Conservation (phyloP, 2,797 vertebrate species). For the Arrhamphus sclerolepis region DNA sequence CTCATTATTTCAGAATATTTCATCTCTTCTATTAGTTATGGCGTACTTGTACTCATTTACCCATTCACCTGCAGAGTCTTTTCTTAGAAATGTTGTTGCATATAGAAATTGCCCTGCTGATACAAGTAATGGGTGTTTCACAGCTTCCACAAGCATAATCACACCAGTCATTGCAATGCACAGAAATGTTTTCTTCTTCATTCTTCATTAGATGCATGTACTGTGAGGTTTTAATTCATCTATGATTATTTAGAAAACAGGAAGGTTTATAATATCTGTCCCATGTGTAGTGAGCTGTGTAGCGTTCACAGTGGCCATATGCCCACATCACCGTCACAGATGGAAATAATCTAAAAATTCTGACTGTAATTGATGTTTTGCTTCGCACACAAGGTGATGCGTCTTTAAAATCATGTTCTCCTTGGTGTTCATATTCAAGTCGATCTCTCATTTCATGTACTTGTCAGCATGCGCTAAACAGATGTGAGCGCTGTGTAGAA, state of each 20-base stretch:
- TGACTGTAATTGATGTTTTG: slow-evolving; percentile 14
- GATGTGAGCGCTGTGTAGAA: not conserved
- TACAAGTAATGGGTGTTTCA: too few relatives aligned
- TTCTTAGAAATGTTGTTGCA: too few relatives aligned
- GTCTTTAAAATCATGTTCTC: not conserved
- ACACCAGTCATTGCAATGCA: too few relatives aligned
- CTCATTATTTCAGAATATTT: not conserved
- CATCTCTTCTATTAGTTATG: too few relatives aligned
- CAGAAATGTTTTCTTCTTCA: too few relatives aligned
- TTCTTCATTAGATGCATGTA: not conserved
- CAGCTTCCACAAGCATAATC: too few relatives aligned
- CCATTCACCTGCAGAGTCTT: not conserved
- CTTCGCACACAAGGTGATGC: not conserved
- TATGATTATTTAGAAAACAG: not conserved
- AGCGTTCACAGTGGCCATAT: not conserved
- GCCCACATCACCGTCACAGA: not conserved
- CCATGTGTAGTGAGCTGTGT: not conserved
- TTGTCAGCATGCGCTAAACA: slow-evolving; percentile 1
- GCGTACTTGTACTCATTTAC: not conserved
- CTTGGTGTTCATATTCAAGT: slow-evolving; percentile 1
- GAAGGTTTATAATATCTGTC: slow-evolving; percentile 4
- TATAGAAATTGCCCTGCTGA: too few relatives aligned
- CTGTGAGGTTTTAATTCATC: not conserved
- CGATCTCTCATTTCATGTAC: slow-evolving; percentile 1
- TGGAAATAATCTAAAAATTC: slow-evolving; percentile 1